Conservation (phyloP, 35 echinoderm and acorn worm species). For the Patiria miniata region DNA sequence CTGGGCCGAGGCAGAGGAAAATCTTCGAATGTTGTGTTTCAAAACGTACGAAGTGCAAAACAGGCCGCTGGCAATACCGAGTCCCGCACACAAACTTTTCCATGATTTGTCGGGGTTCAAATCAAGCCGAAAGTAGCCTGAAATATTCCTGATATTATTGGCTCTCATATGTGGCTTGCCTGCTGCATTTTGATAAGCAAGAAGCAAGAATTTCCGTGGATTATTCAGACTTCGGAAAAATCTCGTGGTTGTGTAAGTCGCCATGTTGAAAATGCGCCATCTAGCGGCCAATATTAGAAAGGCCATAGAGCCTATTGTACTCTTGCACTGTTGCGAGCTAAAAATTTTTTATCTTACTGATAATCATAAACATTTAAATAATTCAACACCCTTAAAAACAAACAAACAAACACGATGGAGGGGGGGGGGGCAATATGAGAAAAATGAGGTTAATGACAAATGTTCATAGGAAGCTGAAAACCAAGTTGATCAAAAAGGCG, state of each 20-base stretch:
- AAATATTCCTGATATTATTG: background rate
- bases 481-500: too few species aligned
- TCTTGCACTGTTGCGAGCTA: too few species aligned
- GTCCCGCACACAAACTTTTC: background rate
- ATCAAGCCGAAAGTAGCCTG: background rate
- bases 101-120: background rate
- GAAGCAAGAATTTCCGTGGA: too few species aligned
- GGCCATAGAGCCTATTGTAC: too few species aligned
- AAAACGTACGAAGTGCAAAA: background rate
- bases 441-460: too few species aligned
- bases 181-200: background rate
- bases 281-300: background rate
- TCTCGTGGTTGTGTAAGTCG: constrained; percentile 16
- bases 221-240: too few species aligned
- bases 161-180: background rate
- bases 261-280: constrained; percentile 22
- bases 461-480: too few species aligned
- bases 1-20: background rate
- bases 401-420: too few species aligned
- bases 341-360: too few species aligned
- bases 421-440: too few species aligned
- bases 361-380: too few species aligned
- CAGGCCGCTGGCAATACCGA: constrained; percentile 6
- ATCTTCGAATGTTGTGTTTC: background rate
- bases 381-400: too few species aligned